Conservation (phyloP, 1,140 invertebrate genomes). For the Patella vulgata region DNA sequence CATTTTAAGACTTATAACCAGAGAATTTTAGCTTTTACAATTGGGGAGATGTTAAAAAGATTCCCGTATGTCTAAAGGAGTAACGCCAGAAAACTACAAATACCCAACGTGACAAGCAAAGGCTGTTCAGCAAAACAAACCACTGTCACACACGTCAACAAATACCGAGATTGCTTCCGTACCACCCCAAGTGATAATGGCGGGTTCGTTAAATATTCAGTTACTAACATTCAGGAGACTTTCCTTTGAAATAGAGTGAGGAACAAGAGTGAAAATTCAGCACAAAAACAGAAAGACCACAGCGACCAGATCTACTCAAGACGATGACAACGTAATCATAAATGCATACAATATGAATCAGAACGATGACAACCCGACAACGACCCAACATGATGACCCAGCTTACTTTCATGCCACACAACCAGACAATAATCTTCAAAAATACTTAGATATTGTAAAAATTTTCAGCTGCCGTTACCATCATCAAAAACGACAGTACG, state of each 20-base stretch:
- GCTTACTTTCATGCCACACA: background rate
- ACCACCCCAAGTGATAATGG: no score
- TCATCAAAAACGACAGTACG: background rate
- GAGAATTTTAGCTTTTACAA: no score
- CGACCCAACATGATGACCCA: background rate
- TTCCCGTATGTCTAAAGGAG: no score
- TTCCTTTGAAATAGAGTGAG: constrained; percentile 29
- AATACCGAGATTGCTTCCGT: no score
- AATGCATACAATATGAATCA: background rate
- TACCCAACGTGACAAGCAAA: no score
- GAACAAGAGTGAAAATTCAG: constrained; percentile 10
- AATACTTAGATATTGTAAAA: background rate
- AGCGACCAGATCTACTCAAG: constrained; percentile 15
- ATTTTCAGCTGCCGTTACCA: background rate
- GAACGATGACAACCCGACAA: background rate
- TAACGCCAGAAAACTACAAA: no score
- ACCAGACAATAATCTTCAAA: background rate
- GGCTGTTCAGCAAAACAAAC: no score
- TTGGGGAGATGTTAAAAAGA: no score
- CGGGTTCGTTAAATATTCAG: no score
- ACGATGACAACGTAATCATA: background rate
- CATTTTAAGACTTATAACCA: no score
- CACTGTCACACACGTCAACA: no score
- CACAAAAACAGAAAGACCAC: constrained; percentile 12
- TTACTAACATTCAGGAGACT: no score